A percentile compares a stretch with the other conserved stretches of the same genome.
Conservation (phyloP, 2,113 vertebrate species). For the Lipophrys pholis region DNA sequence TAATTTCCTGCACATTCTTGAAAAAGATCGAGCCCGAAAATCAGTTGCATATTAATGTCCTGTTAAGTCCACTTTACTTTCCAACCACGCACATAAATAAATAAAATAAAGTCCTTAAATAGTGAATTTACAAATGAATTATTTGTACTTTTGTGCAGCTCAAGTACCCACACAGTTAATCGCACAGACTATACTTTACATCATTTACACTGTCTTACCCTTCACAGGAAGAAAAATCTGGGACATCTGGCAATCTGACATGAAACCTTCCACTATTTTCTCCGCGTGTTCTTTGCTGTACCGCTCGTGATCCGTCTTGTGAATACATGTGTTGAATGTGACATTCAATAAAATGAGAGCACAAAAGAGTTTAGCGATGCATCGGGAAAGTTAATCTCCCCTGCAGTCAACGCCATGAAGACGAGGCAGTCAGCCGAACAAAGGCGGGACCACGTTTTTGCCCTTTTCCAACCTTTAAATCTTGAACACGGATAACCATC, state of each 20-base stretch:
- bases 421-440: conserved; percentile 30
- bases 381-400: conserved; percentile 43
- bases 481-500: conserved; percentile 54
- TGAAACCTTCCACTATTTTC: neutral
- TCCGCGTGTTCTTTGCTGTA: conserved; percentile 31
- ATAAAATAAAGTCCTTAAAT: neutral
- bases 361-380: conserved; percentile 50
- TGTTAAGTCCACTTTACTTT: neutral
- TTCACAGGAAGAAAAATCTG: neutral
- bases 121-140: conserved; percentile 12
- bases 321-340: conserved; percentile 46
- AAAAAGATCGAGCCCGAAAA: neutral
- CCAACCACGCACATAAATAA: neutral
- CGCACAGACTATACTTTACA: neutral
- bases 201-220: neutral
- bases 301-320: conserved; percentile 33
- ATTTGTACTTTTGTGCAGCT: conserved; percentile 6
- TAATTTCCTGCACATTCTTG: neutral
- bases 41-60: neutral
- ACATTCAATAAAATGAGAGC: conserved; percentile 66
- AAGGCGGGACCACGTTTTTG: conserved; percentile 43
- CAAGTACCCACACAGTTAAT: conserved; percentile 1
- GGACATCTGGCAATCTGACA: conserved; percentile 4
- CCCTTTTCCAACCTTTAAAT: conserved; percentile 76
- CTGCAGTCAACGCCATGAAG: neutral